phyloP scores from a whole-genome alignment of 1,140 invertebrate species.

The Arctopsyche grandis region DNA sequence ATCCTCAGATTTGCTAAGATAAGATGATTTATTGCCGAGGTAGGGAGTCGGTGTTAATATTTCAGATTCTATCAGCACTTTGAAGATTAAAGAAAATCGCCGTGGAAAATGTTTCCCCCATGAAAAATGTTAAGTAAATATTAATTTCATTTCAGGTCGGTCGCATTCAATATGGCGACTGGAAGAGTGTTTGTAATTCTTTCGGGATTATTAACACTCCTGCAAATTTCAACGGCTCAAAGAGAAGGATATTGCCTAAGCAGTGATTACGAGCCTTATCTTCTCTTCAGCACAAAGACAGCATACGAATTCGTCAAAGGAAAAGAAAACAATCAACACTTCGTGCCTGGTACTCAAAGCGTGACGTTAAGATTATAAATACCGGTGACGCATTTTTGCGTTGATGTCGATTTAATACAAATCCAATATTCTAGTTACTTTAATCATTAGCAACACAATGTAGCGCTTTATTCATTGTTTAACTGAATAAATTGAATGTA shows the following conservation, averaged over 20 bases:
- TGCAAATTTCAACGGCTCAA: conserved; percentile 49
- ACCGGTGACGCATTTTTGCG: neutral
- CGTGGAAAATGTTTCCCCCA: no score
- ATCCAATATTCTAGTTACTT: no score
- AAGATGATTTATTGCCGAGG: no score
- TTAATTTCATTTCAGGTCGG: neutral
- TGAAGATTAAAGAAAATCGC: no score
- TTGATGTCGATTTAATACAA: no score
- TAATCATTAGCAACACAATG: no score
- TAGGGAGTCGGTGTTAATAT: no score
- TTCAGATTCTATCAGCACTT: no score
- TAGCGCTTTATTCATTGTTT: neutral
- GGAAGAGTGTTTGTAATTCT: neutral
- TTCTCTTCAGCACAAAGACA: conserved; percentile 73
- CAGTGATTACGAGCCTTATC: conserved; percentile 68
- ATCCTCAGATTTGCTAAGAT: no score
- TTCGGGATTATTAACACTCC: neutral
- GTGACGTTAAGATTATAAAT: conserved; percentile 31
- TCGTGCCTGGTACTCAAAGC: conserved; percentile 65
- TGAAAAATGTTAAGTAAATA: neutral
- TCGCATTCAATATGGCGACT: neutral
- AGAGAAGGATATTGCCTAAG: conserved; percentile 71
- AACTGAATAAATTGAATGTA: conserved; percentile 1
- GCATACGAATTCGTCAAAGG: conserved; percentile 71
- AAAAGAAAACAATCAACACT: conserved; percentile 64